Evolutionary conservation across 1,140 invertebrate genomes (phyloP), one percentile per base, ranked within the genome.

Genomic region (Drosophila virilis): DNA sequence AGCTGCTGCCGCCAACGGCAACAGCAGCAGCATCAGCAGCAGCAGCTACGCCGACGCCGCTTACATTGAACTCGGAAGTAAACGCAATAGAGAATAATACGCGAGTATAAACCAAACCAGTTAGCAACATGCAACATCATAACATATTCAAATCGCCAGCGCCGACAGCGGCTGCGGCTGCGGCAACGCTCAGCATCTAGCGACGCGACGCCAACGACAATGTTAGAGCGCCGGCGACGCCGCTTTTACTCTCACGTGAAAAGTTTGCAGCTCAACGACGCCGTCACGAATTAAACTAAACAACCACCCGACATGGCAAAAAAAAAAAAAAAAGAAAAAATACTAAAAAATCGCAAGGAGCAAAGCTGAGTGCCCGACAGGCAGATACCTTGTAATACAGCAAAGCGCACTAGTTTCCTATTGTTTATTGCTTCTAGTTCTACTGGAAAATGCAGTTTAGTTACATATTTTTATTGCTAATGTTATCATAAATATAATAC

Each of bases 61-160:
- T 80, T 86, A 79, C 83, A 86, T 88, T 80, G 83, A 86, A 86
- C 83, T 86, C 83, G 83, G 83, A 86, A 86, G 83, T 86, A 88
- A 81, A 83, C 83, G 83, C 83, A 86, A 79, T 86, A 88, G 83
- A 86, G 83, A 86, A 88, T 86, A 69, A 74, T 74, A 61, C 51
- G 71, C 65, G 50, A 61, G 64, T 40, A 69, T 64, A 74, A 79
- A 67, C 46, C 67, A 86, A 86, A 86, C 83, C 83, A 86, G 83
- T 86, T 82, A 77, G 54, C 75, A 83, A 69, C 81, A 85, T 80
- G 77, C 73, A 79, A 88, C 82, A 88, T 86, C 83, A 86, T 86
- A 86, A 86, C 83, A 86, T 88, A 86, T 86, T 86, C 76, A 86
- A 86, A 86, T 79, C 83, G 83, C 59, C 72, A 77, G 42, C 65